A percentile compares a stretch with the other conserved stretches of the same genome.
Evolutionary conservation across 2,797 vertebrate genomes (phyloP).

Genomic region (Halcyon leucocephala): DNA sequence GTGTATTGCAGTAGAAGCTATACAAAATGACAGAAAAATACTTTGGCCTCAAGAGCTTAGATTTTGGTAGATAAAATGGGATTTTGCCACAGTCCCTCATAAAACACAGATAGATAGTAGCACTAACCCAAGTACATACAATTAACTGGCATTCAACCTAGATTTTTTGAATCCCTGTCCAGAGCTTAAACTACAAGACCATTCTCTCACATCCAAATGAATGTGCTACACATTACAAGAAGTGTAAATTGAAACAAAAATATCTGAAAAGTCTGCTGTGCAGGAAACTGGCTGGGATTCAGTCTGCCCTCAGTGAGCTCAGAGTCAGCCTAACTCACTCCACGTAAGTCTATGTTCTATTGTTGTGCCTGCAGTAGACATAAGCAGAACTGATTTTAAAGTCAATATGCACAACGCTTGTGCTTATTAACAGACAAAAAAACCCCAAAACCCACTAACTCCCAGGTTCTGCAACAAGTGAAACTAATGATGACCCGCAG

Average conservation of each 20-base stretch:
- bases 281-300: slow-evolving; percentile 15
- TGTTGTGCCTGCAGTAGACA: not conserved
- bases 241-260: slow-evolving; percentile 19
- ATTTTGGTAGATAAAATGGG: not conserved
- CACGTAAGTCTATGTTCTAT: not conserved
- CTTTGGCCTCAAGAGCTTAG: not conserved
- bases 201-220: not conserved
- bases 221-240: not conserved
- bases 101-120: not conserved
- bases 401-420: not conserved
- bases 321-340: not conserved
- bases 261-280: slow-evolving; percentile 25
- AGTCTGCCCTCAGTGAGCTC: not conserved
- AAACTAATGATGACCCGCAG: not conserved
- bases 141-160: not conserved
- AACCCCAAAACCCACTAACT: not conserved
- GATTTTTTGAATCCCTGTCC: not conserved
- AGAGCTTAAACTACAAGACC: not conserved
- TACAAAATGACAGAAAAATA: not conserved
- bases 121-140: not conserved
- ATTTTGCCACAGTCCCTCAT: not conserved
- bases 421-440: not conserved
- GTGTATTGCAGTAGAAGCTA: not conserved
- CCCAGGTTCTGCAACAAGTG: not conserved
- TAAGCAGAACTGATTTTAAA: slow-evolving; percentile 12